phyloP scores from a whole-genome alignment of 2,797 vertebrate species.

The Halcyon badia region DNA sequence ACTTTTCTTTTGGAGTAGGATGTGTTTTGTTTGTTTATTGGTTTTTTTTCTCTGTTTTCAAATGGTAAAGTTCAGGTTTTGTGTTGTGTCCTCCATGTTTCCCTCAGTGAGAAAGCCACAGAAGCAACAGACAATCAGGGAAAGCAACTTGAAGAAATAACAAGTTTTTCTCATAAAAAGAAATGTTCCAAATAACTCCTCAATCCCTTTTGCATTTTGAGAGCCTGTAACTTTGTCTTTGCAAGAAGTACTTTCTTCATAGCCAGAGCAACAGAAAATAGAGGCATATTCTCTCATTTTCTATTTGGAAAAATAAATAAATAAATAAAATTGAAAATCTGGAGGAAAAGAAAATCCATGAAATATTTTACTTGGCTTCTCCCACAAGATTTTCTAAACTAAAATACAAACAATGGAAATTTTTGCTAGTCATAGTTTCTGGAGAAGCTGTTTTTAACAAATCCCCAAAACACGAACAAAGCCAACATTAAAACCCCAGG shows the following conservation, averaged over 20 bases:
- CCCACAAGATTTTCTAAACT: not conserved
- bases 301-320: not conserved
- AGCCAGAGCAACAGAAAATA: not conserved
- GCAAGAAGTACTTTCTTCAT: not conserved
- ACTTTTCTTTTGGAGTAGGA: not conserved
- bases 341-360: not conserved
- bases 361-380: not conserved
- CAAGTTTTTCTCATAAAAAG: not conserved
- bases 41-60: not conserved
- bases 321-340: not conserved
- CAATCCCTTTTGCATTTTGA: not conserved
- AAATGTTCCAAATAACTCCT: not conserved
- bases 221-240: not conserved
- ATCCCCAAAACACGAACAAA: not conserved
- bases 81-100: not conserved
- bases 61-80: not conserved
- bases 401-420: not conserved
- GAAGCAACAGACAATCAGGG: not conserved
- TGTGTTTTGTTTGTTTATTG: not conserved
- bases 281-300: not conserved
- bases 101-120: not conserved
- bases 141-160: not conserved
- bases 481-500: not conserved
- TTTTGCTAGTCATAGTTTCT: not conserved
- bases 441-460: not conserved